Evolutionary conservation across 1,140 invertebrate genomes (phyloP).

Genomic region (Drosophila pandora): DNA sequence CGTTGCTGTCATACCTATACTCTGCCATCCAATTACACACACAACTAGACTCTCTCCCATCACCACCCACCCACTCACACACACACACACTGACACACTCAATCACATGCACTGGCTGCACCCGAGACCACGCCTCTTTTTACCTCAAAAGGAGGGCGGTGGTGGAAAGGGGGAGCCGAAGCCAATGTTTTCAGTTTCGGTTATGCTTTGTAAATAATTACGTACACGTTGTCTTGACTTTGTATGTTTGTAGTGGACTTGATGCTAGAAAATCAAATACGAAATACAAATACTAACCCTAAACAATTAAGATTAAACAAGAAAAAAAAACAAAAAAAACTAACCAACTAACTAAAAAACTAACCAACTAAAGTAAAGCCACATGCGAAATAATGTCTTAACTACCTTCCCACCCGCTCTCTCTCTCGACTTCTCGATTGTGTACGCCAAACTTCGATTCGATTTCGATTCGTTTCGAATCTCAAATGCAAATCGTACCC

Average conservation of each 20-base stretch:
- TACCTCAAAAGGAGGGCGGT: conserved; percentile 24
- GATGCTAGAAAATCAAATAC: conserved; percentile 68
- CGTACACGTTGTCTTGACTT: conserved; percentile 75
- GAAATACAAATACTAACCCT: conserved; percentile 62
- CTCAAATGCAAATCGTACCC: conserved; percentile 40
- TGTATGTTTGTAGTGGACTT: conserved; percentile 80
- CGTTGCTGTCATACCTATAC: conserved; percentile 58
- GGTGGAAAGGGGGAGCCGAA: conserved; percentile 6
- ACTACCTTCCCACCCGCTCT: conserved; percentile 74
- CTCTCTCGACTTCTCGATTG: conserved; percentile 60
- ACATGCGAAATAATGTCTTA: conserved; percentile 76
- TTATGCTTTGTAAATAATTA: conserved; percentile 81
- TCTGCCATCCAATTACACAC: conserved; percentile 30
- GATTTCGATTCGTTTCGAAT: conserved; percentile 66
- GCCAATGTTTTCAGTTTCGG: conserved; percentile 66
- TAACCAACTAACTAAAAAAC: conserved; percentile 49
- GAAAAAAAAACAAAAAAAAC: conserved; percentile 26
- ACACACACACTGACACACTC: conserved; percentile 11
- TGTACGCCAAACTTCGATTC: conserved; percentile 50
- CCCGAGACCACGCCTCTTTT: conserved; percentile 6
- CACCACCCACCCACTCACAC: conserved; percentile 11
- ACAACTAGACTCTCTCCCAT: conserved; percentile 22
- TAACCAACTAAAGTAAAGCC: conserved; percentile 49
- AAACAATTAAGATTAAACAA: conserved; percentile 60
- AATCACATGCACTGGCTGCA: conserved; percentile 7